Percentiles rank a stretch among this genome's conserved stretches.
These are phyloP conservation scores for Ispidina picta DNA, from an alignment of 2,797 vertebrate genomes.

Conservation along the genomic window DNA sequence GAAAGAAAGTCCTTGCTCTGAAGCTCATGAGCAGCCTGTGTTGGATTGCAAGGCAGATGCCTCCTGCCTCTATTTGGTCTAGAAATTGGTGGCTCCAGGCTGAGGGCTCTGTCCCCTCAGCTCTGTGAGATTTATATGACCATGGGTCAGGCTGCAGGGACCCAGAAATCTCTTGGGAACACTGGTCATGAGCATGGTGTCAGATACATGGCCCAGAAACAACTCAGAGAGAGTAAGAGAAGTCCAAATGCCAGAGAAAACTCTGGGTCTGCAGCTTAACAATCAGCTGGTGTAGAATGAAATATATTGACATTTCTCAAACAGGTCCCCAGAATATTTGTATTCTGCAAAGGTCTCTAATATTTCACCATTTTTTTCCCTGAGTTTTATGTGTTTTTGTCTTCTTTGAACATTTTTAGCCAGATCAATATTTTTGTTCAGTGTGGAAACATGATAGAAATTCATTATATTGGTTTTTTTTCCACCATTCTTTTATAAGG, in stretches of 20 bases:
- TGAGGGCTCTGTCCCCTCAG: not conserved
- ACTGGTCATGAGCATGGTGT: rapidly evolving
- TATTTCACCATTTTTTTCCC: not conserved
- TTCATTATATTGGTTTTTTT: not conserved
- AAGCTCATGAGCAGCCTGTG: not conserved
- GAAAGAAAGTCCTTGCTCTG: not conserved
- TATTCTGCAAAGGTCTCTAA: not conserved
- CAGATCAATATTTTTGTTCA: not conserved
- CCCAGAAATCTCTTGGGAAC: not conserved
- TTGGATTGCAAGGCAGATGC: not conserved
- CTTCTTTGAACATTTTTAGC: not conserved
- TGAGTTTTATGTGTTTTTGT: not conserved
- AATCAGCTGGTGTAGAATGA: not conserved
- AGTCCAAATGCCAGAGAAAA: not conserved
- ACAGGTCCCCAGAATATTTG: not conserved
- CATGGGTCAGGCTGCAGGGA: rapidly evolving
- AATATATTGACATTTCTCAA: not conserved
- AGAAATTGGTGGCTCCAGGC: not conserved
- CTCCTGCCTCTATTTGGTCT: not conserved
- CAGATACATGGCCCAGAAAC: not conserved
- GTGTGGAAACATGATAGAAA: not conserved
- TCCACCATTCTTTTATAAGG: not conserved
- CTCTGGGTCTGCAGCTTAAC: not conserved
- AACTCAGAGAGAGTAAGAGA: not conserved
- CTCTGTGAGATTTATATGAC: not conserved